phyloP scores from a whole-genome alignment of 1,140 invertebrate genomes.

The Lanistes nyassanus region DNA sequence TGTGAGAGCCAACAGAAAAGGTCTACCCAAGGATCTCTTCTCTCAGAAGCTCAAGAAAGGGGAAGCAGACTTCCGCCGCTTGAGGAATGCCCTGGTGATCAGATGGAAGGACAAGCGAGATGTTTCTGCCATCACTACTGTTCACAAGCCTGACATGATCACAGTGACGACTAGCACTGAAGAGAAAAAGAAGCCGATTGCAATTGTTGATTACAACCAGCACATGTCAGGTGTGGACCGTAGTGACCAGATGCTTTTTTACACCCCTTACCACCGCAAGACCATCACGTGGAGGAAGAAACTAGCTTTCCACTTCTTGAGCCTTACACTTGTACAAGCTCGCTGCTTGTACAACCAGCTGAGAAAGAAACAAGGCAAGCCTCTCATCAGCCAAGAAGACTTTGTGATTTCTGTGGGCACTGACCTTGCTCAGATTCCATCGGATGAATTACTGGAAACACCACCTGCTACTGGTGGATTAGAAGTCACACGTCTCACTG shows the following conservation, averaged over 20 bases:
- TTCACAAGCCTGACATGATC: background rate
- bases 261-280: slow-evolving; percentile 14
- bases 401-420: no score
- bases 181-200: slow-evolving; percentile 1
- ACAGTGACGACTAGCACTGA: background rate
- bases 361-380: background rate
- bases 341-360: background rate
- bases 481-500: no score
- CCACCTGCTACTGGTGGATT: no score
- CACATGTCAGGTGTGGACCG: slow-evolving; percentile 21
- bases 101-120: slow-evolving; percentile 24
- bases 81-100: background rate
- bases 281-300: slow-evolving; percentile 25
- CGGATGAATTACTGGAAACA: no score
- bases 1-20: no score
- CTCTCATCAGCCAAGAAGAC: no score
- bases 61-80: background rate
- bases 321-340: slow-evolving; percentile 4
- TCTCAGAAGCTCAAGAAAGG: background rate
- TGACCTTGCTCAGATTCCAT: no score
- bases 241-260: background rate
- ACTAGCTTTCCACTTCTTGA: background rate
- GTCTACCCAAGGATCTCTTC: background rate
- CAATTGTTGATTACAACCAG: background rate
- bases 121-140: background rate